Base-by-base conservation (phyloP, 2,888 invertebrate genomes). In the Drosophila histrio region DNA sequence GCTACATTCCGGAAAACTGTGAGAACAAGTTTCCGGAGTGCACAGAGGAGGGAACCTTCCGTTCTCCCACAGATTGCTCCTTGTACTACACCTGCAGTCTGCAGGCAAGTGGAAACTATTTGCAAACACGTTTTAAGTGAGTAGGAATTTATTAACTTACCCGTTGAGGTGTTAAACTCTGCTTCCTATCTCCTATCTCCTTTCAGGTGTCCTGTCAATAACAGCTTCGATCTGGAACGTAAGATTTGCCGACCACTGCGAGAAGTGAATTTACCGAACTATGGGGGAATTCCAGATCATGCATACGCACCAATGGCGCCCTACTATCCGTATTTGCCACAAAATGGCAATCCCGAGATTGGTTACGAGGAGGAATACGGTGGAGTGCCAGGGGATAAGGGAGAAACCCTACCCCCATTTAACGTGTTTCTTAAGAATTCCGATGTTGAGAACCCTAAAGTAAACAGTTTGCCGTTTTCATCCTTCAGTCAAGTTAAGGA, bases 11-110 rank as follows among this genome's bases (percentile, higher is more conserved):
- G 2, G 82, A 88, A 32, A 82, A 88, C 49, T 88, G 85, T 62
- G 88, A 90, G 43, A 63, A 77, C 21, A 90, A 90, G 49, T 92
- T 90, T 58, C 92, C 92, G 9, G 87, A 90, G 2, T 92, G 92
- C 72, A 61, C 77, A 3, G 77, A 82, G 43, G 88, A 90, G 41
- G 92, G 92, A 32, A 85, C 84, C 15, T 92, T 90, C 65, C 78
- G 90, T 28, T 91, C 91, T 2, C 89, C 90, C n/a, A 74, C 77
- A 2, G 90, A 92, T 66, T 92, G 92, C 52, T 83, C 89, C 0
- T 59, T 92, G 9, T 93, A 92, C 65, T 93, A 92, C 62, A 90
- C 89, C 0, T 93, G 93, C 67, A 90, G 85, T 21, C 68, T 87
- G 22, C 90, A 89, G 39, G 56, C 71, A 0, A 89, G 84, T 58